Conservation (phyloP, 2,888 invertebrate species). For the Heliothis peltigera region DNA sequence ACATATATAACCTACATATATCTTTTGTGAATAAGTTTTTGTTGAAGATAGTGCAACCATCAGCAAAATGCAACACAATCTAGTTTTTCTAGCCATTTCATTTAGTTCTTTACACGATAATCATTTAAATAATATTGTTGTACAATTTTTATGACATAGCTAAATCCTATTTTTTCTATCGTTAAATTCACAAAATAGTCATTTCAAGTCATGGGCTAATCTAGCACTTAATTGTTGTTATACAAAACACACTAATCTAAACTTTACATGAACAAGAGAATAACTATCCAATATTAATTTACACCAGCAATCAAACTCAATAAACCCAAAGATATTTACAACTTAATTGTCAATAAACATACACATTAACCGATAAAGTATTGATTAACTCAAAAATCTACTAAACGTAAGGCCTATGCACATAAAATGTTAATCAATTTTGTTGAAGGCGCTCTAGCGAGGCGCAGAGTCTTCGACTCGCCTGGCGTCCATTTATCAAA, state of each 20-base stretch:
- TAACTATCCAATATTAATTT: conserved; percentile 5
- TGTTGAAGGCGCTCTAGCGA: conserved; percentile 20
- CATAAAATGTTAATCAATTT: conserved; percentile 51
- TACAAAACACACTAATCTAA: background rate
- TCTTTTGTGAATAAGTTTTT: no score
- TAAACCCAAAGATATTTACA: conserved; percentile 1
- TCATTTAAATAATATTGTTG: no score
- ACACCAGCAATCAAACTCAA: conserved; percentile 10
- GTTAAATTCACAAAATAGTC: no score
- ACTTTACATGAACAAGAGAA: background rate
- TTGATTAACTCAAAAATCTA: conserved; percentile 38
- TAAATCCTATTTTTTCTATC: no score
- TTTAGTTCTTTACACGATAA: no score
- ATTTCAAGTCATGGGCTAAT: no score
- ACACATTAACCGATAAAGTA: conserved; percentile 14
- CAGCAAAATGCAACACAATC: no score
- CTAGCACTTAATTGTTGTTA: no score
- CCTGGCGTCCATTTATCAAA: conserved; percentile 54
- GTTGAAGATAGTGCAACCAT: no score
- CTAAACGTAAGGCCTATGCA: conserved; percentile 23
- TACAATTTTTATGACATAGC: no score
- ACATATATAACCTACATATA: no score
- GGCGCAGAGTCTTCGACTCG: conserved; percentile 30
- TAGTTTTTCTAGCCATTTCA: no score
- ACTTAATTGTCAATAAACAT: conserved; percentile 9